Percentiles rank a stretch among this genome's conserved stretches.
phyloP scores from a whole-genome alignment of 2,113 vertebrate species.

The Amphiprion percula region DNA sequence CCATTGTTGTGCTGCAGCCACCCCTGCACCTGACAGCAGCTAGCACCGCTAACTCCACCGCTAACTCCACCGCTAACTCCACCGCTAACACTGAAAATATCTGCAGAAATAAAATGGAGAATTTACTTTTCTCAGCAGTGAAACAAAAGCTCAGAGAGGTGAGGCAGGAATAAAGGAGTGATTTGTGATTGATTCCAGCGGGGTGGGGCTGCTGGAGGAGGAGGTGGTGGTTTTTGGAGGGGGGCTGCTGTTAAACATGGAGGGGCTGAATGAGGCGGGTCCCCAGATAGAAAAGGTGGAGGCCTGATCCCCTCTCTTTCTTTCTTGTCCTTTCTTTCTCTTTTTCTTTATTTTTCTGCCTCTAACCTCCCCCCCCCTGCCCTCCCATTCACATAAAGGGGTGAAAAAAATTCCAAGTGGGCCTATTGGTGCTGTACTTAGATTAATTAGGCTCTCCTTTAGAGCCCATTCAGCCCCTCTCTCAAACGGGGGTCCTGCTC shows the following conservation, averaged over 20 bases:
- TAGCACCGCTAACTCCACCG: neutral
- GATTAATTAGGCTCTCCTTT: slow-evolving; percentile 94
- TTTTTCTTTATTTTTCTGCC: slow-evolving; percentile 54
- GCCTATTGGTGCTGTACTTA: slow-evolving; percentile 92
- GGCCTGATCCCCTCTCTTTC: slow-evolving; percentile 83
- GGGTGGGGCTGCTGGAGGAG: neutral
- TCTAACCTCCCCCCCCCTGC: neutral
- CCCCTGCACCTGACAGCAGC: slow-evolving; percentile 87
- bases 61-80: too few relatives aligned
- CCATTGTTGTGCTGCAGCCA: slow-evolving; percentile 78
- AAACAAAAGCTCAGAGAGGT: neutral
- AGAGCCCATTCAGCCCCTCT: slow-evolving; percentile 91
- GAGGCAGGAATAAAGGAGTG: slow-evolving; percentile 8
- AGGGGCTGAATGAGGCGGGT: slow-evolving; percentile 82
- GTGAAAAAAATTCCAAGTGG: slow-evolving; percentile 88
- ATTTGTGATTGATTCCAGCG: slow-evolving; percentile 81
- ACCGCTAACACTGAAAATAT: too few relatives aligned
- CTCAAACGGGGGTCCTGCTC: slow-evolving; percentile 84
- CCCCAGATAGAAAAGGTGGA: slow-evolving; percentile 83
- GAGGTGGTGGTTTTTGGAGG: neutral
- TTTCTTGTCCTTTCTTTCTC: slow-evolving; percentile 59
- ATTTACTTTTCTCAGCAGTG: neutral
- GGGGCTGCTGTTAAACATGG: slow-evolving; percentile 82
- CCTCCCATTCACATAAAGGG: slow-evolving; percentile 83
- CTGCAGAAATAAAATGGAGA: too few relatives aligned